Percentiles rank a stretch among this genome's conserved stretches.
phyloP scores from a whole-genome alignment of 2,888 invertebrate genomes.

The Arrhopalites spinosus region DNA sequence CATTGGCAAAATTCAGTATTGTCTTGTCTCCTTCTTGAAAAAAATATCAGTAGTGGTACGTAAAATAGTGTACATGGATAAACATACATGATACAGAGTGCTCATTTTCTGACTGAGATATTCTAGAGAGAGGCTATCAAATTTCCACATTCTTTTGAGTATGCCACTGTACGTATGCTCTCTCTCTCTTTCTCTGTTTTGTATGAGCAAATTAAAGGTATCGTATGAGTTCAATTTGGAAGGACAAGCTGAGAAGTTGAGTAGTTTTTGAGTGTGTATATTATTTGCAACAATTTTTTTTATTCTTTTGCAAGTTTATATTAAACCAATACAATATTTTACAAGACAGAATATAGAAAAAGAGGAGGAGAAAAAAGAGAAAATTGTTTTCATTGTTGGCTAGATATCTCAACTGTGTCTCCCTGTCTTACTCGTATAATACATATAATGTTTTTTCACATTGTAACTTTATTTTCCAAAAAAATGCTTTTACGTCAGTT shows the following conservation, averaged over 20 bases:
- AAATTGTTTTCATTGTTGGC: constrained; percentile 6
- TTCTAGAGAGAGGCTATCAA: constrained; percentile 11
- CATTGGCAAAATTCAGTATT: constrained; percentile 1
- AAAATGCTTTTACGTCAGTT: constrained; percentile 2
- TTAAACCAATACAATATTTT: too few relatives aligned
- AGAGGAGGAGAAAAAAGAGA: neutral
- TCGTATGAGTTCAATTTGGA: constrained; percentile 7
- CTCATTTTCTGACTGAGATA: neutral
- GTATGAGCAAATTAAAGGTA: constrained; percentile 23
- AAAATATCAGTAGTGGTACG: neutral
- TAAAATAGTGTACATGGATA: neutral
- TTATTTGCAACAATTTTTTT: neutral
- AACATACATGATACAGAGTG: neutral
- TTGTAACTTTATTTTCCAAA: neutral
- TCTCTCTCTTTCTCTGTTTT: neutral
- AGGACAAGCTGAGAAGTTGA: constrained; percentile 5
- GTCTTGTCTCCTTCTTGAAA: neutral
- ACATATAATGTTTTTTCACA: too few relatives aligned
- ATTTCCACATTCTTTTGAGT: constrained; percentile 18
- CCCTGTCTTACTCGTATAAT: too few relatives aligned
- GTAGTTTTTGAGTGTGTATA: neutral
- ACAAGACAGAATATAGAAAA: neutral
- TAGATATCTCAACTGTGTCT: neutral
- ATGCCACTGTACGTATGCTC: neutral
- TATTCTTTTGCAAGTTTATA: too few relatives aligned